Conservation (phyloP, 2,888 invertebrate genomes). For the Lutraria lutraria region DNA sequence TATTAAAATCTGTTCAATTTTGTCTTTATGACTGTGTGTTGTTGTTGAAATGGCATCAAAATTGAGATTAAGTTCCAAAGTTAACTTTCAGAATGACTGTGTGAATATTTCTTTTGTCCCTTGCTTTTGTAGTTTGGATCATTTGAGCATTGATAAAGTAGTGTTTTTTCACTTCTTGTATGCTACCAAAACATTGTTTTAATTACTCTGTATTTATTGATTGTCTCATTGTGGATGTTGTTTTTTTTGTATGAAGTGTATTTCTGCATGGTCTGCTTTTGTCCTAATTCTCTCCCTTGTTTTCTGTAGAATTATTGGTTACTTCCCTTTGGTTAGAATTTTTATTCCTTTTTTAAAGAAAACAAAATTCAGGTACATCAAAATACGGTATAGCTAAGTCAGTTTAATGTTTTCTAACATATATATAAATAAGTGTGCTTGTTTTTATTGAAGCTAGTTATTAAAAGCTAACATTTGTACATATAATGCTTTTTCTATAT, state of each 20-base stretch:
- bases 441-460: neutral
- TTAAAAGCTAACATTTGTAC: neutral
- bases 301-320: neutral
- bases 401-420: too few relatives aligned
- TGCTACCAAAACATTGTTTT: neutral
- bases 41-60: too few relatives aligned
- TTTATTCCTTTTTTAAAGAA: neutral
- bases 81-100: neutral
- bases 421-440: neutral
- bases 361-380: neutral
- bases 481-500: conserved; percentile 36
- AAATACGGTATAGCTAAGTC: neutral
- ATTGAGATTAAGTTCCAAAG: too few relatives aligned
- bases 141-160: neutral
- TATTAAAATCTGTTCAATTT: too few relatives aligned
- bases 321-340: conserved; percentile 13
- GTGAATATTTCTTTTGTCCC: neutral
- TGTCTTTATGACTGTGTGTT: too few relatives aligned
- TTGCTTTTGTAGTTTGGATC: neutral
- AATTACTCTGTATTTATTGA: neutral
- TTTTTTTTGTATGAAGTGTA: neutral
- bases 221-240: neutral
- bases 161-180: neutral
- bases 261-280: conserved; percentile 12
- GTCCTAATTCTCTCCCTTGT: neutral